phyloP scores from a whole-genome alignment of 2,797 vertebrate species.

The Microhierax caerulescens region DNA sequence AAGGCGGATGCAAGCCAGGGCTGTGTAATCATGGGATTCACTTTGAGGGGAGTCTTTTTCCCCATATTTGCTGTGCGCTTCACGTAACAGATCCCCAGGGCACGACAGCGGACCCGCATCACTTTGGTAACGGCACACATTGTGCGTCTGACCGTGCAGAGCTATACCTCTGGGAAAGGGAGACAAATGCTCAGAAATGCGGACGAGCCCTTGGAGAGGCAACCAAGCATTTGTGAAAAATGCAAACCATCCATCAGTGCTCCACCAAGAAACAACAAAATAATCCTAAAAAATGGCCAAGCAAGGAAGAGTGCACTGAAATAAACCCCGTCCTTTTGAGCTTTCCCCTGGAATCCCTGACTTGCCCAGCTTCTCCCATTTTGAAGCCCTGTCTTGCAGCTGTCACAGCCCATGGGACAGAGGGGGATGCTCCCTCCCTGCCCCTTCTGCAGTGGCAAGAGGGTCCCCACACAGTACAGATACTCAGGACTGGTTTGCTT shows the following conservation, averaged over 20 bases:
- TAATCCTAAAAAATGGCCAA: background rate
- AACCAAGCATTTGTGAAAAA: background rate
- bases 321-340: rapidly evolving
- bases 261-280: background rate
- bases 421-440: background rate
- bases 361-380: too few species aligned
- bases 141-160: background rate
- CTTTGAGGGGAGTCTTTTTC: background rate
- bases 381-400: background rate
- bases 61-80: background rate
- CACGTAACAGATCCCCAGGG: background rate
- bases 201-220: rapidly evolving
- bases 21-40: background rate
- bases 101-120: background rate
- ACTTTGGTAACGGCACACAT: rapidly evolving
- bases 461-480: rapidly evolving
- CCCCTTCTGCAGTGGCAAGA: rapidly evolving
- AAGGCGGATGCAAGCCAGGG: background rate
- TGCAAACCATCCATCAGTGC: rapidly evolving
- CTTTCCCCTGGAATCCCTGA: too few species aligned
- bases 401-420: rapidly evolving
- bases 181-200: rapidly evolving
- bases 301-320: rapidly evolving
- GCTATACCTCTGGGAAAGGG: background rate
- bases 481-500: background rate